phyloP scores from a whole-genome alignment of 1,140 invertebrate species.

The Heliconius himera region DNA sequence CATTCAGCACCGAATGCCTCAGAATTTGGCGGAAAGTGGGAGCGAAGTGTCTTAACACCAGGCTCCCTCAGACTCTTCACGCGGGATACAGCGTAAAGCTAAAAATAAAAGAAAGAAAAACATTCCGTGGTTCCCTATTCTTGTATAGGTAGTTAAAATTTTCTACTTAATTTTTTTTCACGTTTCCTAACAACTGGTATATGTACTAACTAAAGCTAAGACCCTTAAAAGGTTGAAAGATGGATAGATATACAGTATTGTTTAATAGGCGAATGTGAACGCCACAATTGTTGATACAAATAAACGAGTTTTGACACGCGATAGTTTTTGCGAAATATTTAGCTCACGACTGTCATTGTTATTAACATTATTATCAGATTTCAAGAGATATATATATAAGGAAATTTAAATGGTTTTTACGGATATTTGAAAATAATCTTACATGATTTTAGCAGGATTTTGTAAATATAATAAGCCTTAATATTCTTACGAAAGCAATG shows the following conservation, averaged over 20 bases:
- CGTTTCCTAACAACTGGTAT: conserved; percentile 15
- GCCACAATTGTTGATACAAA: conserved; percentile 63
- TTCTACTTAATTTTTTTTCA: neutral
- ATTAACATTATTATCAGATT: conserved; percentile 64
- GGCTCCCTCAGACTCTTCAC: no score
- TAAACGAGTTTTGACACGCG: conserved; percentile 74
- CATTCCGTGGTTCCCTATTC: neutral
- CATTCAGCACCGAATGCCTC: no score
- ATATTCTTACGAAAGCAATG: neutral
- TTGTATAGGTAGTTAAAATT: neutral
- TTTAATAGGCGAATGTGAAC: conserved; percentile 72
- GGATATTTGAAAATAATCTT: conserved; percentile 42
- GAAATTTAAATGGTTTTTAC: conserved; percentile 67
- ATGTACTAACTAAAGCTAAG: conserved; percentile 42
- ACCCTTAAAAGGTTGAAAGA: conserved; percentile 64
- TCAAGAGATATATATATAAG: conserved; percentile 57
- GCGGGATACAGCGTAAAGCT: no score
- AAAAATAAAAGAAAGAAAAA: no score
- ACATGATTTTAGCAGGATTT: conserved; percentile 1
- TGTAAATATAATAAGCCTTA: neutral
- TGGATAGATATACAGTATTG: conserved; percentile 66
- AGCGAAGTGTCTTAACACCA: no score
- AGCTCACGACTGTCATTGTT: conserved; percentile 65
- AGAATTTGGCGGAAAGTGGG: no score
- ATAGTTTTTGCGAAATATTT: conserved; percentile 65